Evolutionary conservation across 2,113 vertebrate species (phyloP).

Genomic region (Nesogale talazaci): DNA sequence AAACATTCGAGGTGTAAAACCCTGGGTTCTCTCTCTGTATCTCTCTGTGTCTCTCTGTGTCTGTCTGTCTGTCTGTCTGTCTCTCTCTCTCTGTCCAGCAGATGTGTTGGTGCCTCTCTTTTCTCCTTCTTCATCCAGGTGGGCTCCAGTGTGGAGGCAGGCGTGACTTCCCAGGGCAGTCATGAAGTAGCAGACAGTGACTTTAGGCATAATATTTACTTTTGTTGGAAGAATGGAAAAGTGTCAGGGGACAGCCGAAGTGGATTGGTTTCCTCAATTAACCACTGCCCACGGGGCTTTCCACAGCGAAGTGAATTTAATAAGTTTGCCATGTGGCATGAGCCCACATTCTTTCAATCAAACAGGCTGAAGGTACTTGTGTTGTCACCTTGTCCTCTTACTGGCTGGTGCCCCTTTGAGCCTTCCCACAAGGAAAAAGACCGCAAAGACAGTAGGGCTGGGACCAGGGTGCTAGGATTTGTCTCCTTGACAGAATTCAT

Average conservation of each 20-base stretch:
- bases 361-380: too few species aligned
- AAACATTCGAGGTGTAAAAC: too few species aligned
- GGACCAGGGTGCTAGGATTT: neutral
- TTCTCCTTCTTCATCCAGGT: neutral
- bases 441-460: neutral
- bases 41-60: too few species aligned
- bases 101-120: neutral
- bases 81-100: neutral
- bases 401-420: neutral
- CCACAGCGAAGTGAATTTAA: neutral
- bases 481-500: too few species aligned
- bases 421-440: neutral
- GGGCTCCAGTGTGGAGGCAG: neutral
- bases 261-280: neutral
- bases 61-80: too few species aligned
- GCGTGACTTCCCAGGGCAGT: neutral
- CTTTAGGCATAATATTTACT: conserved; percentile 9
- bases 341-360: conserved; percentile 8
- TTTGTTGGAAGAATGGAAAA: neutral
- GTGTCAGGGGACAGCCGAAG: neutral
- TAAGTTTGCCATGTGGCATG: neutral
- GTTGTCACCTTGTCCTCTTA: too few species aligned
- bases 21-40: too few species aligned
- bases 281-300: neutral
- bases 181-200: neutral